A percentile compares a stretch with the other conserved stretches of the same genome.
phyloP scores from a whole-genome alignment of 2,113 vertebrate species.

The Anoplopoma fimbria region DNA sequence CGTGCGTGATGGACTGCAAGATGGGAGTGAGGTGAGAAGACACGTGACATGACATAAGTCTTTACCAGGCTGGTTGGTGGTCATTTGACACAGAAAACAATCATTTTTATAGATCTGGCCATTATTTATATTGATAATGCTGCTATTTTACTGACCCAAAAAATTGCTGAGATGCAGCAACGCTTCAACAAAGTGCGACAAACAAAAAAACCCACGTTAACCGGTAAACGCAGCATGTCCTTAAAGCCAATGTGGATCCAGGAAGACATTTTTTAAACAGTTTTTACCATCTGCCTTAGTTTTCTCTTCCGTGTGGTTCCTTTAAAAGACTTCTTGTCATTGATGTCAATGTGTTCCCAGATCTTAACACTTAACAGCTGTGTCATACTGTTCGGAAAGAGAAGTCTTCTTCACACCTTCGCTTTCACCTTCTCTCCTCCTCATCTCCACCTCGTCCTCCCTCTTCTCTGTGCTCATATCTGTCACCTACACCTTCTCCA shows the following conservation, averaged over 20 bases:
- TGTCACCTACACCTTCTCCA: not conserved
- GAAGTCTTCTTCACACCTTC: slow-evolving; percentile 15
- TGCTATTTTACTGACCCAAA: not conserved
- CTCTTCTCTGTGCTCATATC: not conserved
- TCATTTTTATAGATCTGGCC: not conserved
- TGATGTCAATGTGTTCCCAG: not conserved
- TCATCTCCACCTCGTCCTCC: not conserved
- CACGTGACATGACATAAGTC: not conserved
- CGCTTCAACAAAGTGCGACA: no score
- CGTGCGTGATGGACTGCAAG: slow-evolving; percentile 99
- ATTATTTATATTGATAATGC: not conserved
- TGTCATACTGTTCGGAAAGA: no score
- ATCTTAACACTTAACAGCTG: not conserved
- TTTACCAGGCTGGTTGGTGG: not conserved
- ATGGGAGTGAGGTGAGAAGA: slow-evolving; percentile 91
- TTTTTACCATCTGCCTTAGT: not conserved
- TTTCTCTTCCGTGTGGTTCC: not conserved
- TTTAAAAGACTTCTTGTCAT: not conserved
- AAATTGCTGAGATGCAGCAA: no score
- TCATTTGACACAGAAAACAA: no score
- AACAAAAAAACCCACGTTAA: no score
- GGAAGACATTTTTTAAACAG: not conserved
- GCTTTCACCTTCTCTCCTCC: not conserved
- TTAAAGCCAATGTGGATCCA: not conserved
- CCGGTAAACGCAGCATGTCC: no score